Base-by-base conservation (phyloP, 2,113 vertebrate species). In the Eurystomus gularis region DNA sequence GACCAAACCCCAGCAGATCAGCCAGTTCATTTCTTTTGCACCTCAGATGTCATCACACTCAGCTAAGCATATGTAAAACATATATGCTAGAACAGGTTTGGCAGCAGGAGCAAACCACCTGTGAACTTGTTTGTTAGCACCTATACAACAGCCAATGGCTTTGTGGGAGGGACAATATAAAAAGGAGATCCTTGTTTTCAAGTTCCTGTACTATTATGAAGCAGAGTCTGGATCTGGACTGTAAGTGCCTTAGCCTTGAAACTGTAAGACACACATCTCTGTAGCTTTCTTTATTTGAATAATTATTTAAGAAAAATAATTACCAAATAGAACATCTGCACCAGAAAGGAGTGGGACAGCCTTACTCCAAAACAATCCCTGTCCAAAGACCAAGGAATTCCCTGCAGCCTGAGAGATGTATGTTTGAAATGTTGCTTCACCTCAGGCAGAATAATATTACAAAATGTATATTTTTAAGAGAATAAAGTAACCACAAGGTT, bases 381-480 rank as follows among this genome's bases (percentile, higher is more conserved):
- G 61, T 48, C 39, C 8, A 9, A 72, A 86, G 75, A 68, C 13
- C 33, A 21, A 94, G 37, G 46, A 84, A 92, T 54, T 85, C 17
- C 6, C 6, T 62, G 19, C 4, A 57, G 21, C 19, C 11, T 83
- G 15, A 52, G 28, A 57, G 14, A 17, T 26, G 24, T 10, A 62
- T 15, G 6, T 78, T 84, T 7, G 1, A 40, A 78, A 66, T 33
- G 29, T 18, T 84, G 37, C 24, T 83, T 81, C 31, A 69, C 17
- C 42, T 86, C 14, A 35, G 54, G 26, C 4, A 57, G 18, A 72
- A 49, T 6, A 52, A 7, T 11, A 76, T 21, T 61, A 61, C 4
- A 60, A 77, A 92, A 80, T 0, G 0, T 54, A 6, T 8, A 3
- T 57, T 69, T 52, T 58, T 28, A 4, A 23, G 28, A 49, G 2